Evolutionary conservation across 1,140 invertebrate genomes (phyloP).

Genomic region (Propsilocerus akamusi): DNA sequence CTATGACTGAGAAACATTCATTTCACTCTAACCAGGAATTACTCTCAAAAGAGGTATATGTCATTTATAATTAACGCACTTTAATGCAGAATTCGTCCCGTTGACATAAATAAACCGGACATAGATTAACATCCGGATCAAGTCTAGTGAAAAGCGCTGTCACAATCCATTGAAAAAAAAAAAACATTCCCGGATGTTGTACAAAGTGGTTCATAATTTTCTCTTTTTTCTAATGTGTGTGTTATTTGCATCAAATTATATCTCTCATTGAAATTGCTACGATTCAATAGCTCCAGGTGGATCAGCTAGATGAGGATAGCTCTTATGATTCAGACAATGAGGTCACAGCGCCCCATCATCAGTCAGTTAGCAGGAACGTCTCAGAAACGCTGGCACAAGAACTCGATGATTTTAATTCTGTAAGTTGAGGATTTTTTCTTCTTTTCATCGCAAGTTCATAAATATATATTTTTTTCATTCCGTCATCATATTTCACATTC

Average conservation of each 20-base stretch:
- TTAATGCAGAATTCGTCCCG: too few relatives aligned
- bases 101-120: too few relatives aligned
- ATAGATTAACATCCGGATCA: too few relatives aligned
- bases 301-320: conserved; percentile 55
- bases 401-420: conserved; percentile 56
- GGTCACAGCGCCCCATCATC: conserved; percentile 29
- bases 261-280: background rate
- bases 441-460: conserved; percentile 21
- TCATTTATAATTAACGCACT: too few relatives aligned
- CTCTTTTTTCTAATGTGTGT: background rate
- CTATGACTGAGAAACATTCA: too few relatives aligned
- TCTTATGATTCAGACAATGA: conserved; percentile 77
- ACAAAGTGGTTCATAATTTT: too few relatives aligned
- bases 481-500: background rate
- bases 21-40: too few relatives aligned
- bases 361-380: conserved; percentile 57
- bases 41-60: too few relatives aligned
- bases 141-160: too few relatives aligned
- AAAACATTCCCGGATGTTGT: too few relatives aligned
- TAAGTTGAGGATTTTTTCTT: conserved; percentile 12
- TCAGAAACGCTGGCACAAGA: conserved; percentile 70
- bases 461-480: background rate
- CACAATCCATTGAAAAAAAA: too few relatives aligned
- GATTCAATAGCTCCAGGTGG: too few relatives aligned
- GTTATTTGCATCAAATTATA: background rate